Evolutionary conservation across 2,797 vertebrate species (phyloP).

Genomic region (Remorina albescens): DNA sequence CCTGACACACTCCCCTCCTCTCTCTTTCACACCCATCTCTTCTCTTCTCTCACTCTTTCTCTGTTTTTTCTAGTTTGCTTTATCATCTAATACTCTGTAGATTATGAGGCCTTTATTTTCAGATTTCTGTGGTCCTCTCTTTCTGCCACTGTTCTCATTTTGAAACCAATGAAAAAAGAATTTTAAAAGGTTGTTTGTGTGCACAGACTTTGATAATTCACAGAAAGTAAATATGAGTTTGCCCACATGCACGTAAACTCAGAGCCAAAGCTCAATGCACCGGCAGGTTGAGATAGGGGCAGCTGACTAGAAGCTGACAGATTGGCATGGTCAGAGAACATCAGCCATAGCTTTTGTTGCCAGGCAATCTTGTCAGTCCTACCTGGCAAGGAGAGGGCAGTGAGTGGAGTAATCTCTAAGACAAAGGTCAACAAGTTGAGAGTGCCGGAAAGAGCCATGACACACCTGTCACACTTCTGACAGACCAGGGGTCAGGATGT

Average conservation of each 20-base stretch:
- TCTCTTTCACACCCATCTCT: slow-evolving; percentile 18
- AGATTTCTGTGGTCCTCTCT: not conserved
- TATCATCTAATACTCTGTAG: slow-evolving; percentile 31
- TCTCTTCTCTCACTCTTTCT: slow-evolving; percentile 20
- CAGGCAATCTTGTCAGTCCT: slow-evolving; percentile 75
- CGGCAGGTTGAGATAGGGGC: slow-evolving; percentile 53
- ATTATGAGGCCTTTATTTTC: slow-evolving; percentile 32
- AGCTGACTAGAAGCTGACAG: slow-evolving; percentile 53
- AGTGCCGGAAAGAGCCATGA: slow-evolving; percentile 75
- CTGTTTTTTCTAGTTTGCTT: slow-evolving; percentile 29
- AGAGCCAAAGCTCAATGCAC: slow-evolving; percentile 37
- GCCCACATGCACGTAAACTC: slow-evolving; percentile 14
- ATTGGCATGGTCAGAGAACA: slow-evolving; percentile 68
- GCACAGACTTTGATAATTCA: not conserved
- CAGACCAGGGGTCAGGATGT: slow-evolving; percentile 52
- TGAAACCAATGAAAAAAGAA: slow-evolving; percentile 41
- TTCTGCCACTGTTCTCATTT: not conserved
- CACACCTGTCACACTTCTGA: slow-evolving; percentile 81
- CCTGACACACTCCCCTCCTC: slow-evolving; percentile 46
- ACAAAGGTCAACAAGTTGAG: slow-evolving; percentile 83
- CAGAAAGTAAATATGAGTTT: slow-evolving; percentile 26
- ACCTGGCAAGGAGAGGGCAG: slow-evolving; percentile 58
- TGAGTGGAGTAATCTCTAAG: slow-evolving; percentile 74
- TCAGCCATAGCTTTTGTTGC: slow-evolving; percentile 74
- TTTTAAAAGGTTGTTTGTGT: slow-evolving; percentile 24